Evolutionary conservation across 2,888 invertebrate species (phyloP).

Genomic region (Plebejus argus): DNA sequence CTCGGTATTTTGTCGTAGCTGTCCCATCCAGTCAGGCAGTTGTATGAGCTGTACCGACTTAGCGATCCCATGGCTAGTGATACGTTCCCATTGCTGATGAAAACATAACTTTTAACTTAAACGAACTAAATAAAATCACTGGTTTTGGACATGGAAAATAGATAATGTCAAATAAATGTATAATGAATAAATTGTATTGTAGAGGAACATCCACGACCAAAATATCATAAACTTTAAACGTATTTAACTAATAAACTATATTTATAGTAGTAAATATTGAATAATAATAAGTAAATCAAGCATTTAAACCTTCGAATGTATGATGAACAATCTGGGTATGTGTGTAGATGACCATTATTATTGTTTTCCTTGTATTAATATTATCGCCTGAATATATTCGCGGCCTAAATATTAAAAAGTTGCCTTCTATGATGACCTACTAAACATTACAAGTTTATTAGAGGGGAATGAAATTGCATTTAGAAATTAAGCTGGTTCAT

Average conservation of each 20-base stretch:
- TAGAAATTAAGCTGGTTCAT: constrained; percentile 13
- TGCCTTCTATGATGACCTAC: not conserved
- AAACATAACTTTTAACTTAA: not conserved
- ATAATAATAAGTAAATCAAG: too few species aligned
- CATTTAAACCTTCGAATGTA: too few species aligned
- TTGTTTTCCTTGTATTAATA: too few species aligned
- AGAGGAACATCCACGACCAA: too few species aligned
- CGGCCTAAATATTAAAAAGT: not conserved
- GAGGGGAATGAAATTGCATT: constrained; percentile 1
- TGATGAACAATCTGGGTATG: too few species aligned
- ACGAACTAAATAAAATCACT: not conserved
- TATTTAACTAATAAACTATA: too few species aligned
- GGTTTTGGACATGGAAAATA: not conserved
- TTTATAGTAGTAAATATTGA: too few species aligned
- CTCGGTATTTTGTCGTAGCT: constrained; percentile 95
- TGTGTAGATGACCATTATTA: too few species aligned
- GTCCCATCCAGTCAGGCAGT: constrained; percentile 94
- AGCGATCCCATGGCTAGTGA: constrained; percentile 64
- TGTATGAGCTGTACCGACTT: constrained; percentile 93
- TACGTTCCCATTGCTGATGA: constrained; percentile 33
- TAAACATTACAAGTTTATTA: not conserved
- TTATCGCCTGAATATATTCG: too few species aligned
- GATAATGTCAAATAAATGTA: too few species aligned
- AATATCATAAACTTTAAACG: too few species aligned
- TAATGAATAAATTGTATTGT: too few species aligned